Percentiles rank a stretch among this genome's conserved stretches.
Conservation (phyloP, 2,888 invertebrate genomes). For the Hyposoter dolosus region DNA sequence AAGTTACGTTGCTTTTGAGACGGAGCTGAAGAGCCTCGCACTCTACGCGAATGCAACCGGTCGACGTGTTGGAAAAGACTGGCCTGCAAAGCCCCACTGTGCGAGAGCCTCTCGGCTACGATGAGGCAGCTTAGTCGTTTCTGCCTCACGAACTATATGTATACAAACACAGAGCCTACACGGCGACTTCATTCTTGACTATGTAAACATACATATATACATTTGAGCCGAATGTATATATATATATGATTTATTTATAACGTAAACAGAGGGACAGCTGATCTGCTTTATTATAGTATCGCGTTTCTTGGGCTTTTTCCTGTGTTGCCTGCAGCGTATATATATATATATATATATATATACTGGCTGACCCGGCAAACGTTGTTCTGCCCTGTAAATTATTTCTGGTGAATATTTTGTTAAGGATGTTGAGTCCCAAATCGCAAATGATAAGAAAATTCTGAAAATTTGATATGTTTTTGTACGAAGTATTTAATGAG, state of each 20-base stretch:
- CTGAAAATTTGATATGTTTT: too few species aligned
- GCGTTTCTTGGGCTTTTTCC: not conserved
- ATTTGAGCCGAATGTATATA: not conserved
- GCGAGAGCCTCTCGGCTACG: constrained; percentile 70
- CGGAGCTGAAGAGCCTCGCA: constrained; percentile 36
- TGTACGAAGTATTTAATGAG: too few species aligned
- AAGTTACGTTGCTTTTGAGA: constrained; percentile 13
- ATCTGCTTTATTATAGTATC: constrained; percentile 13
- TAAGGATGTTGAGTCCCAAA: too few species aligned
- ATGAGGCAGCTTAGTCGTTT: constrained; percentile 59
- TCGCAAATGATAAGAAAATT: too few species aligned
- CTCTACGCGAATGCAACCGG: constrained; percentile 71
- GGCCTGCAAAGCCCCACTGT: constrained; percentile 68
- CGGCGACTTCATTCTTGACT: not conserved
- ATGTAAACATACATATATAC: not conserved
- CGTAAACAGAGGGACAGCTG: constrained; percentile 10
- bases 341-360: not conserved
- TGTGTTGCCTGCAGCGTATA: not conserved
- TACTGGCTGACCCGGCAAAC: too few species aligned
- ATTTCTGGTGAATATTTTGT: too few species aligned
- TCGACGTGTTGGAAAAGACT: constrained; percentile 77
- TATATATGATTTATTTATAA: constrained; percentile 14
- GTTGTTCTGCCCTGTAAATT: too few species aligned
- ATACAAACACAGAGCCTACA: constrained; percentile 4
- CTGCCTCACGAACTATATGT: constrained; percentile 59